phyloP scores from a whole-genome alignment of 2,113 vertebrate genomes.

The Ochotona princeps region DNA sequence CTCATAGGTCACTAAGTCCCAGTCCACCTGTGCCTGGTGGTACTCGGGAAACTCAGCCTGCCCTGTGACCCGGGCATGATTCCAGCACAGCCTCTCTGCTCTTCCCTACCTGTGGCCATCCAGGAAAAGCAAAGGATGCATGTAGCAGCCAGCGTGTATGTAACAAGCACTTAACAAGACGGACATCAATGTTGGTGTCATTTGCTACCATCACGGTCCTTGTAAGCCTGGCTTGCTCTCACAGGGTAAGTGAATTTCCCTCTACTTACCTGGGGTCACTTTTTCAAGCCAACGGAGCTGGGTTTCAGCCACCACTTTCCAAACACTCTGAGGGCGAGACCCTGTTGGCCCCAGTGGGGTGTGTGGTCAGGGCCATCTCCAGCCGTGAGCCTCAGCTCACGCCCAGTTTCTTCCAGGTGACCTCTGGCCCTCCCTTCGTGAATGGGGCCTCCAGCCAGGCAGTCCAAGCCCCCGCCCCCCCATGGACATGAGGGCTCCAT shows the following conservation, averaged over 20 bases:
- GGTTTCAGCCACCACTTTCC: not conserved
- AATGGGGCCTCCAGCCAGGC: not conserved
- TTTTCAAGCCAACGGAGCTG: not conserved
- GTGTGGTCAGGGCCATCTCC: not conserved
- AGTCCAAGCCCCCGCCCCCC: not conserved
- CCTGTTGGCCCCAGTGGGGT: rapidly evolving
- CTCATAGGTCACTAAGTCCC: not conserved
- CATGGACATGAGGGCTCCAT: not conserved
- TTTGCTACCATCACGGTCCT: not conserved
- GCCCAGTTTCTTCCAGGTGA: not conserved
- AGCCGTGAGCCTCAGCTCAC: not conserved
- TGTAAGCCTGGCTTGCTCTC: not conserved
- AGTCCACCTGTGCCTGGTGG: not conserved
- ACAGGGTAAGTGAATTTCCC: not conserved
- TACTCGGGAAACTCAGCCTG: not conserved
- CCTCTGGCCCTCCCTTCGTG: not conserved
- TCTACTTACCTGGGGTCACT: not conserved
- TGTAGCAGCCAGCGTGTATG: rapidly evolving
- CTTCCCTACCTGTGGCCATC: not conserved
- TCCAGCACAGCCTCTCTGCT: not conserved
- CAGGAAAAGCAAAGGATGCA: not conserved
- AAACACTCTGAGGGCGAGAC: not conserved
- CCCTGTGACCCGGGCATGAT: not conserved
- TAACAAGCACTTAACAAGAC: rapidly evolving
- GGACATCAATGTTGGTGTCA: rapidly evolving